Evolutionary conservation across 2,888 invertebrate species (phyloP).

Genomic region (Diarsia dahlii): DNA sequence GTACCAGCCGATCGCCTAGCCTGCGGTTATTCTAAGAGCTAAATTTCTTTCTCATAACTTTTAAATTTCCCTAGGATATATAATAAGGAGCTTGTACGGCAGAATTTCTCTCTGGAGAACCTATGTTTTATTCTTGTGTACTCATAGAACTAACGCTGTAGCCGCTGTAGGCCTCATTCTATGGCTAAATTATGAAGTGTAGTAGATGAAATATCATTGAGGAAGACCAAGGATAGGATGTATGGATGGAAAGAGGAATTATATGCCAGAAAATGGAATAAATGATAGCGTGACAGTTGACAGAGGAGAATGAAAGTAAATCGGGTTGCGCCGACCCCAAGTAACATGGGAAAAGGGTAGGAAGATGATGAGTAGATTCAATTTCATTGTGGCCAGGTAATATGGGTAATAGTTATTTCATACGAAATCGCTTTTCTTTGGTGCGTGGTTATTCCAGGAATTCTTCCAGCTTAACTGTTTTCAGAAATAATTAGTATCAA

Average conservation of each 20-base stretch:
- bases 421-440: not conserved
- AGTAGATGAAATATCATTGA: not conserved
- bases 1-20: slow-evolving; percentile 51
- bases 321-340: too few relatives aligned
- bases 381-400: not conserved
- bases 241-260: too few relatives aligned
- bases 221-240: too few relatives aligned
- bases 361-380: not conserved
- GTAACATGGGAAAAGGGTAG: too few relatives aligned
- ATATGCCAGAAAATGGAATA: too few relatives aligned
- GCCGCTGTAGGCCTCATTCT: not conserved
- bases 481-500: slow-evolving; percentile 12
- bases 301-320: too few relatives aligned
- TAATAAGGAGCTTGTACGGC: slow-evolving; percentile 21
- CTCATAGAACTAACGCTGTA: not conserved
- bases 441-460: not conserved
- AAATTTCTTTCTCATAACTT: slow-evolving; percentile 48
- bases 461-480: slow-evolving; percentile 13
- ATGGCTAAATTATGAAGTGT: not conserved
- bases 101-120: slow-evolving; percentile 26
- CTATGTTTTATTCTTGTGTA: slow-evolving; percentile 26
- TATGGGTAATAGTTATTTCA: not conserved
- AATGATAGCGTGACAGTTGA: too few relatives aligned
- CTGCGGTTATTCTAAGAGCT: slow-evolving; percentile 41
- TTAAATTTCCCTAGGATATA: slow-evolving; percentile 41